phyloP scores from a whole-genome alignment of 2,113 vertebrate genomes.

The Sceloporus undulatus region DNA sequence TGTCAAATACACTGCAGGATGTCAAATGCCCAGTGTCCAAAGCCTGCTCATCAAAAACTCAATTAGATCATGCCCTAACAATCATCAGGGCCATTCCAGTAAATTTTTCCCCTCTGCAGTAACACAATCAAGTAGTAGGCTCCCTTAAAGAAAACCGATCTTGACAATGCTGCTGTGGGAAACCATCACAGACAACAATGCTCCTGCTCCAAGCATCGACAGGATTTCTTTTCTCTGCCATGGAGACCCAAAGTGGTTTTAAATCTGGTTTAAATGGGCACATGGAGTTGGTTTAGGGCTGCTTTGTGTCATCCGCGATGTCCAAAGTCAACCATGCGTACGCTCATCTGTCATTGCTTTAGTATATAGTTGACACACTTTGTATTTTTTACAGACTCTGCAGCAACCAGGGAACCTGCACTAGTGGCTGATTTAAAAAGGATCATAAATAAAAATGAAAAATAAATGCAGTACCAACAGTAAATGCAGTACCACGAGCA shows the following conservation, averaged over 20 bases:
- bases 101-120: background rate
- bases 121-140: background rate
- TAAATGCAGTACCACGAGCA: background rate
- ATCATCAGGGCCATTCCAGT: background rate
- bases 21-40: no score
- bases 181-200: background rate
- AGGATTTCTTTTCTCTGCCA: background rate
- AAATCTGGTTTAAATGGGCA: background rate
- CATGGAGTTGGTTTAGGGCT: background rate
- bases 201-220: background rate
- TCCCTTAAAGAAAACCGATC: background rate
- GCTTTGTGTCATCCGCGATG: background rate
- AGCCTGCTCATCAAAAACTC: background rate
- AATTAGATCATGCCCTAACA: no score
- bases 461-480: background rate
- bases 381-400: no score
- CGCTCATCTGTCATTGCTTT: no score
- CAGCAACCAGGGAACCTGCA: no score
- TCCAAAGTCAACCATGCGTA: background rate
- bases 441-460: background rate
- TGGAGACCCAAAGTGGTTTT: background rate
- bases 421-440: no score
- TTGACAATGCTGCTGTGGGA: background rate
- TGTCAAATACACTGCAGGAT: background rate
- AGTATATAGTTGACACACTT: no score